Evolutionary conservation across 1,140 invertebrate genomes (phyloP).

Genomic region (Radopholus similis): DNA sequence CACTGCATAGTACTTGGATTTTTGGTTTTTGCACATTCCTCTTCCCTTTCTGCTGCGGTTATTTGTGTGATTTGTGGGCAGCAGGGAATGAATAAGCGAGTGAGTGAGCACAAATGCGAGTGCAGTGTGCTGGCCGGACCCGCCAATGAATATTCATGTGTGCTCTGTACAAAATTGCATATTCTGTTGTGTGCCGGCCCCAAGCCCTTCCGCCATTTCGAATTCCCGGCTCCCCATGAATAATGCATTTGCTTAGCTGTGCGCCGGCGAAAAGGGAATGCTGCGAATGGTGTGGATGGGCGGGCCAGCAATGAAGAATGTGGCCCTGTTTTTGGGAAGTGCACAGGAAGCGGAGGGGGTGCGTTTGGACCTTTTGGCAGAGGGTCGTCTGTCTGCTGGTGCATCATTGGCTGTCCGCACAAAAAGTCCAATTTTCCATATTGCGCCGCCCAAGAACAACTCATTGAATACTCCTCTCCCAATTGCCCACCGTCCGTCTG

Average conservation of each 20-base stretch:
- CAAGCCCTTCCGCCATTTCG: neutral
- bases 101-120: neutral
- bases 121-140: neutral
- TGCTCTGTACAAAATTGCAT: conserved; percentile 3
- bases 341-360: neutral
- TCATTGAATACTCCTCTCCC: neutral
- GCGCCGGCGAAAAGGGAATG: too few relatives aligned
- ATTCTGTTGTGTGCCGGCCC: neutral
- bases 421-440: neutral
- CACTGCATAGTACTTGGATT: neutral
- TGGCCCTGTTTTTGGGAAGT: too few relatives aligned
- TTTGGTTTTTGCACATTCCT: neutral
- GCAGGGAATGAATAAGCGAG: neutral
- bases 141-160: neutral
- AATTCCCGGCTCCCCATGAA: conserved; percentile 2
- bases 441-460: neutral
- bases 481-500: neutral
- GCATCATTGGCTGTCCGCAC: too few relatives aligned
- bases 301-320: too few relatives aligned
- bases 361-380: too few relatives aligned
- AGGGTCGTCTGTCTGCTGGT: too few relatives aligned
- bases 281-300: neutral
- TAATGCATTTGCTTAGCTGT: conserved; percentile 1
- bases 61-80: neutral
- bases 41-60: neutral